These are phyloP conservation scores for Reticulitermes lucifugus DNA, from an alignment of 2,888 invertebrate genomes.

Conservation along the genomic window DNA sequence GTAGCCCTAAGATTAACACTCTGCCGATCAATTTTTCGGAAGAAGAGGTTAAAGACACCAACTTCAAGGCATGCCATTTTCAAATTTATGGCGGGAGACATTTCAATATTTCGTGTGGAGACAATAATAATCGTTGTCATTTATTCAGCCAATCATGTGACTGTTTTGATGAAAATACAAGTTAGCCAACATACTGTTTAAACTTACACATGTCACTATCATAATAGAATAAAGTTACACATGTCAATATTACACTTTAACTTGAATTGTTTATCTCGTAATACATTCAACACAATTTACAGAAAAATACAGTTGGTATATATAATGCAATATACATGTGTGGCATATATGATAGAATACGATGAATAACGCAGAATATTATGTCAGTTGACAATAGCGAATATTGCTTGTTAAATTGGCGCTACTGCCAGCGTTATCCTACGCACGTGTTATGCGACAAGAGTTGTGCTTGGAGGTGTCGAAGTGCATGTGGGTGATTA, in stretches of 20 bases:
- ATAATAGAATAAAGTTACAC: not conserved
- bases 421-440: not conserved
- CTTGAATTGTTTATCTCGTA: not conserved
- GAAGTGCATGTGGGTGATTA: not conserved
- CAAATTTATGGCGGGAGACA: not conserved
- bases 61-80: too few species aligned
- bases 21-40: too few species aligned
- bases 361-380: not conserved
- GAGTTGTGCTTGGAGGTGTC: not conserved
- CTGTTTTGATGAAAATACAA: not conserved
- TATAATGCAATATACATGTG: not conserved
- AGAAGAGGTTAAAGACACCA: too few species aligned
- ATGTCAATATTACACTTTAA: not conserved
- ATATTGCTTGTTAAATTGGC: not conserved
- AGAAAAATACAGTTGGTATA: not conserved
- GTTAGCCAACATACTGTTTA: not conserved
- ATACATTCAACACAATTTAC: not conserved
- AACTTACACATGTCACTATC: not conserved
- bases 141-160: not conserved
- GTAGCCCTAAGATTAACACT: too few species aligned
- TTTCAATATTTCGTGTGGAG: not conserved
- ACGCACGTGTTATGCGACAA: constrained; percentile 25
- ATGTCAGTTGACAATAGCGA: not conserved
- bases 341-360: not conserved
- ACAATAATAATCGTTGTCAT: not conserved